Evolutionary conservation across 2,113 vertebrate species (phyloP).

Genomic region (Rynchops niger): DNA sequence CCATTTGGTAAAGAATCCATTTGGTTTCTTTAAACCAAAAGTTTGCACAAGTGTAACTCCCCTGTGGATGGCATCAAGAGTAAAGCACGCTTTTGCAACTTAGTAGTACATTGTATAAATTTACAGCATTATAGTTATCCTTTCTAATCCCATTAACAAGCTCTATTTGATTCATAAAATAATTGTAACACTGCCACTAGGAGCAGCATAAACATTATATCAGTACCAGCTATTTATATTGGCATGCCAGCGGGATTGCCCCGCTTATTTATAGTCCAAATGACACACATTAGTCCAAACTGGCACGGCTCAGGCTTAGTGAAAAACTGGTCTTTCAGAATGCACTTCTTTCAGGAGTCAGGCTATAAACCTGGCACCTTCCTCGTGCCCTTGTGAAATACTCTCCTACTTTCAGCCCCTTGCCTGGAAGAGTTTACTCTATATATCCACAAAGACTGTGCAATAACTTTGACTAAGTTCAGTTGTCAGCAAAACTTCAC

Average conservation of each 20-base stretch:
- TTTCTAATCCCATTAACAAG: not conserved
- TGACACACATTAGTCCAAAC: not conserved
- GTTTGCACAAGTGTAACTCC: not conserved
- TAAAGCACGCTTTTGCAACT: not conserved
- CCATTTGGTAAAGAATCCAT: not conserved
- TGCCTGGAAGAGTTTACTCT: not conserved
- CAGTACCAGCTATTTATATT: not conserved
- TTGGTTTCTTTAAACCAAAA: not conserved
- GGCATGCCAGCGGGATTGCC: not conserved
- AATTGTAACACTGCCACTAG: not conserved
- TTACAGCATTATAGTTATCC: not conserved
- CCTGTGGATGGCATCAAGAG: not conserved
- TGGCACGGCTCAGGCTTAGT: not conserved
- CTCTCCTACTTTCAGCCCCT: not conserved
- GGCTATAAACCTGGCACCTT: conserved; percentile 7
- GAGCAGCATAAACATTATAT: not conserved
- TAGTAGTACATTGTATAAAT: not conserved
- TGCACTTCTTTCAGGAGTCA: not conserved
- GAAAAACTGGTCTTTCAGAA: not conserved
- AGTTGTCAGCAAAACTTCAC: conserved; percentile 8
- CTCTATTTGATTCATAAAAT: not conserved
- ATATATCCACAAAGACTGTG: not conserved
- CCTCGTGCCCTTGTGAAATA: not conserved
- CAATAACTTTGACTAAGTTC: not conserved
- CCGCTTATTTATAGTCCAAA: not conserved